These are phyloP conservation scores for Zaprionus vittiger DNA, from an alignment of 1,140 invertebrate species.

Conservation along the genomic window DNA sequence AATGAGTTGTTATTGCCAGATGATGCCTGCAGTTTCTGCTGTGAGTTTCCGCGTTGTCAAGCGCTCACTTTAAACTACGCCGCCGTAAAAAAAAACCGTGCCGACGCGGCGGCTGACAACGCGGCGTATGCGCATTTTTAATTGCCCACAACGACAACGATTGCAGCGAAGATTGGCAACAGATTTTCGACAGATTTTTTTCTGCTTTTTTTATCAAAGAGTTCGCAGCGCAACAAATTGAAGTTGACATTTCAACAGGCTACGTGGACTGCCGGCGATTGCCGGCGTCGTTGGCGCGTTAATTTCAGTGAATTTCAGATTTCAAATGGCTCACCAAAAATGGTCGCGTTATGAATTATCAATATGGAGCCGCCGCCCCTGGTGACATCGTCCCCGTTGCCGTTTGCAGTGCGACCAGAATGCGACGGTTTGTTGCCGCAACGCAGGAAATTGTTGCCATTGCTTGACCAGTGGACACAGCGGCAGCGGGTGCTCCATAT, in stretches of 20 bases:
- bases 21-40: conserved; percentile 55
- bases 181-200: conserved; percentile 42
- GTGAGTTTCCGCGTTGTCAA: conserved; percentile 74
- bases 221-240: conserved; percentile 69
- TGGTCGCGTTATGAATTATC: conserved; percentile 81
- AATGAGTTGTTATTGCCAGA: conserved; percentile 41
- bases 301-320: conserved; percentile 69
- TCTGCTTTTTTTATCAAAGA: conserved; percentile 52
- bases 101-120: conserved; percentile 53
- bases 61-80: conserved; percentile 62
- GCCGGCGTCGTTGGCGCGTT: conserved; percentile 59
- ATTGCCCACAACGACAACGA: conserved; percentile 67
- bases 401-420: conserved; percentile 6
- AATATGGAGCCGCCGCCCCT: conserved; percentile 69
- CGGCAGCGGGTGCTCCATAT: conserved; percentile 70
- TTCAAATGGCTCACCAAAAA: conserved; percentile 74
- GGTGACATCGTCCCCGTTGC: conserved; percentile 59
- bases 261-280: background rate
- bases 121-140: conserved; percentile 81
- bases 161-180: conserved; percentile 77
- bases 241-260: conserved; percentile 79
- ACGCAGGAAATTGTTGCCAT: conserved; percentile 76
- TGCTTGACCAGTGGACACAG: conserved; percentile 36
- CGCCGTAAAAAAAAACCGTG: conserved; percentile 32
- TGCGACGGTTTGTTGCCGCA: conserved; percentile 40